Base-by-base conservation (phyloP, 2,888 invertebrate species). In the Hipparchia sbordonii region DNA sequence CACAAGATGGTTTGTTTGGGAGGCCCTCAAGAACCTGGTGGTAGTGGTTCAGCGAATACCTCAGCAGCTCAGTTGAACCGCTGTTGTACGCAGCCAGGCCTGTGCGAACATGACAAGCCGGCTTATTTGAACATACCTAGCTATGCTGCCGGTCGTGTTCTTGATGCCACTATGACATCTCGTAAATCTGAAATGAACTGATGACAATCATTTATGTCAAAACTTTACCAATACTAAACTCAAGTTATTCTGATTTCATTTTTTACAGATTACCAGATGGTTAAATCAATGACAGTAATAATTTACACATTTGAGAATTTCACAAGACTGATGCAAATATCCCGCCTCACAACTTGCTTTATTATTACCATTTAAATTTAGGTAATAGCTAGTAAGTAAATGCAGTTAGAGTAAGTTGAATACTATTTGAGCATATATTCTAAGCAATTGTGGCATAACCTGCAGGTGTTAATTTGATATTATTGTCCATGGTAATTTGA, bases 321-420 rank as follows among this genome's bases (percentile, higher is more conserved):
- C 92, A 93, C 93, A 93, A 93, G 93, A 93, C 93, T 93, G 93
- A 93, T 93, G 92, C 93, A 93, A 93, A 93, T 93, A 91, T 93
- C 93, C 93, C 93, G 93, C 93, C 93, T 93, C 93, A 93, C 90
- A 88, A 93, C 92, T 93, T 93, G 93, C 93, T 93, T 93, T 93
- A 93, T 93, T 90, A 92, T 93, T 93, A 93, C 93, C 93, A 93
- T 90, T 90, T 90, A 91, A 88, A 90, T 85, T 87, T 89, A 92
- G 89, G 82, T 78, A 88, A 89, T 91, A 92, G 89, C 86, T 88
- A 80, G 81, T 91, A 92, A 88, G 84, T 84, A 86, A 86, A 88
- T 84, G 85, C 84, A 84, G 80, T 78, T 87, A 89, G 86, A 79
- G 69, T 90, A 89, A 89, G 86, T 80, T 65, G 79, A 80, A 85